A percentile compares a stretch with the other conserved stretches of the same genome.
phyloP scores from a whole-genome alignment of 1,140 invertebrate species.

The Scaptomyza pallida region DNA sequence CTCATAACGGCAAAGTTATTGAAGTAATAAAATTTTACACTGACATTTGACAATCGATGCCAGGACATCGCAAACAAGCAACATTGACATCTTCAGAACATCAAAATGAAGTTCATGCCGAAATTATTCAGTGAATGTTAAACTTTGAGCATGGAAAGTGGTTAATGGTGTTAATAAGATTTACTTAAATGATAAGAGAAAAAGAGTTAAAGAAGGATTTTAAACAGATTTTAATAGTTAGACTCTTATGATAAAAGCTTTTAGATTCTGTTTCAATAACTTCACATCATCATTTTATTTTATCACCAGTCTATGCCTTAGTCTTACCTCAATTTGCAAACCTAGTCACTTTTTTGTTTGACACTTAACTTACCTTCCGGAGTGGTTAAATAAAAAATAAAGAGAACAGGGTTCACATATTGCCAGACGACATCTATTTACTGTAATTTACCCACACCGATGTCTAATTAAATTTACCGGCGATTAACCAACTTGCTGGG shows the following conservation, averaged over 20 bases:
- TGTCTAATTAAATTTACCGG: conserved; percentile 81
- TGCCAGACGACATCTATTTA: conserved; percentile 79
- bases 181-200: background rate
- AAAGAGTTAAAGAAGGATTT: too few species aligned
- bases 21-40: conserved; percentile 81
- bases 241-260: too few species aligned
- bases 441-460: conserved; percentile 73
- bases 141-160: background rate
- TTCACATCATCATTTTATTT: too few species aligned
- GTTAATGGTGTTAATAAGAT: conserved; percentile 16
- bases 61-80: conserved; percentile 61
- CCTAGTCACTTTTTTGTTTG: conserved; percentile 24
- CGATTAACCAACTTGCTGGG: conserved; percentile 78
- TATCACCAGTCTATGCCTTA: too few species aligned
- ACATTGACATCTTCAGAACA: conserved; percentile 41
- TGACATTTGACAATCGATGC: conserved; percentile 78
- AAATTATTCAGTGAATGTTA: conserved; percentile 28
- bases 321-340: conserved; percentile 27
- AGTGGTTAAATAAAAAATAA: conserved; percentile 53
- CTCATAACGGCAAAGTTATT: conserved; percentile 81
- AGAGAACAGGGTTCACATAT: conserved; percentile 44
- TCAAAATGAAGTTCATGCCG: background rate
- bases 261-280: too few species aligned
- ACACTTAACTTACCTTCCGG: conserved; percentile 42
- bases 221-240: too few species aligned